Evolutionary conservation across 2,113 vertebrate genomes (phyloP), one percentile per base, ranked within the genome.

Genomic region (Daubentonia madagascariensis): DNA sequence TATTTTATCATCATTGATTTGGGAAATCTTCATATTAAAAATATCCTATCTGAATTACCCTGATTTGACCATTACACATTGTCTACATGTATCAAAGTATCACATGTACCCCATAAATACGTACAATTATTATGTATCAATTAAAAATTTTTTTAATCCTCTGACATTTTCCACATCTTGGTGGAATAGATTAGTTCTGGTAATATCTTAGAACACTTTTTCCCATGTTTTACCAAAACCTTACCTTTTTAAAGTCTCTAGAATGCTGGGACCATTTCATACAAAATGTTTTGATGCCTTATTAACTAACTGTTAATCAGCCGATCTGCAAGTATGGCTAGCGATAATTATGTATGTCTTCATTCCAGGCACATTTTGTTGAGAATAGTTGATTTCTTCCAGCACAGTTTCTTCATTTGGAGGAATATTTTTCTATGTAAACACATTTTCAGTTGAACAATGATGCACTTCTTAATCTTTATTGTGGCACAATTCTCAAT

Each of bases 1-100:
- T 95, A 76, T 68, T 88, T 63, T 67, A 63, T 87, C 13, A 16
- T 81, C 52, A 48, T 61, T 81, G 28, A 70, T 94, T 93, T 93
- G 35, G 57, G 52, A 81, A 92, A 63, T 86, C 23, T 84, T 97
- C n/a, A 84, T 72, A 9, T 83, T 37, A 90, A 91, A 85, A 81
- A 32, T 37, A 67, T 30, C 9, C 20, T 65, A 65, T 65, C 30
- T 30, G 32, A 65, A 35, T 65, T 65, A 65, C 63, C 32, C 59
- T 63, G 25, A 61, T 61, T 63, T 63, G 25, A 63, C 28, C 59
- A 63, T 63, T 63, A 63, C 11, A 30, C 59, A 63, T 63, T 63
- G 11, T 63, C 59, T 63, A 25, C 25, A 30, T 63, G 10, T 63
- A 63, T 63, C 59, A 63, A 25, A 63, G 25, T 28, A 63, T 63